These are phyloP conservation scores for Bovichtus diacanthus DNA, from an alignment of 2,797 vertebrate species.

Conservation along the genomic window DNA sequence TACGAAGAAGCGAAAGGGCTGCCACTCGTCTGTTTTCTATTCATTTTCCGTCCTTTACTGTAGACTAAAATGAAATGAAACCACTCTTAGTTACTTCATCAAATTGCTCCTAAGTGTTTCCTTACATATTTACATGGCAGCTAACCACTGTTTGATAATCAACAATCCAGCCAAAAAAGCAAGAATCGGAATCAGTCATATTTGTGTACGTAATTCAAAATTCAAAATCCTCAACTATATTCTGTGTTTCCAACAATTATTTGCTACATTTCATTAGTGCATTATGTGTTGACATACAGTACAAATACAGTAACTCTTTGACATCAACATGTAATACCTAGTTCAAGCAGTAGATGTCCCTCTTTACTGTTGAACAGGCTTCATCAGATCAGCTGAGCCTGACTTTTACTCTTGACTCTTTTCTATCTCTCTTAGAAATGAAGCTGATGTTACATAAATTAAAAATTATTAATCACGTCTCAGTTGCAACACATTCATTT, in stretches of 20 bases:
- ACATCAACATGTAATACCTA: not conserved
- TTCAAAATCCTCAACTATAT: too few species aligned
- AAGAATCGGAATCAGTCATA: not conserved
- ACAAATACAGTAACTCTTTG: not conserved
- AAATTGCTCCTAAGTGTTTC: not conserved
- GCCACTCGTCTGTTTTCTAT: not conserved
- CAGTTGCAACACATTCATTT: not conserved
- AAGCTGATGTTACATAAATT: not conserved
- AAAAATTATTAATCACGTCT: not conserved
- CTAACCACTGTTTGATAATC: not conserved
- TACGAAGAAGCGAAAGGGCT: not conserved
- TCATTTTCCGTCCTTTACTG: not conserved
- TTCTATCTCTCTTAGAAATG: not conserved
- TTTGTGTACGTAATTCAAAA: not conserved
- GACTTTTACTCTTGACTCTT: not conserved
- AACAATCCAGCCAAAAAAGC: not conserved
- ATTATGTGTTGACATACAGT: not conserved
- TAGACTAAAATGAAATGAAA: not conserved
- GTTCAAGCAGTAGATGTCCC: constrained; percentile 28
- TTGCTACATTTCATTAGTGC: not conserved
- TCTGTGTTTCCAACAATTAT: not conserved
- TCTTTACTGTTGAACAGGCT: constrained; percentile 12
- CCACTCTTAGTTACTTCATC: not conserved
- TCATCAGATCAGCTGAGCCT: not conserved
- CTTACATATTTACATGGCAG: not conserved